Conservation (phyloP, 2,888 invertebrate genomes). For the Dorcus hopei region DNA sequence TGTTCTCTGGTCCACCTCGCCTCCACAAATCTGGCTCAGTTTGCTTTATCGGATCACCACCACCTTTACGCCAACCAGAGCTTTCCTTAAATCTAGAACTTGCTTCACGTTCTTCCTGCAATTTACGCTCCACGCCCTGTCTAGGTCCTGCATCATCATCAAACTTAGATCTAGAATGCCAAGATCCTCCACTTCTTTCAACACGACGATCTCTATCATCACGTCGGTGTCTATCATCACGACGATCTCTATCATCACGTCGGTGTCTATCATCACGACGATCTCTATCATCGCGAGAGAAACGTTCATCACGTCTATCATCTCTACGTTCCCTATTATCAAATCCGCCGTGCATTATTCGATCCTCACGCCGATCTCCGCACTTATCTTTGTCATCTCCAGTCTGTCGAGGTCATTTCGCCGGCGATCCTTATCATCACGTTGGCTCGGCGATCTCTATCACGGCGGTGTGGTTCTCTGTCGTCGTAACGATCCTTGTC, state of each 20-base stretch:
- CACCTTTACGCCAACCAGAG: conserved; percentile 14
- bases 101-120: conserved; percentile 54
- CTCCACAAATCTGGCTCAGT: conserved; percentile 26
- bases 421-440: conserved; percentile 16
- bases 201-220: not conserved
- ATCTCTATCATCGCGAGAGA: conserved; percentile 21
- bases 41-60: not conserved
- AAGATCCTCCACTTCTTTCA: conserved; percentile 15
- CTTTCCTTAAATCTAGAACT: conserved; percentile 10
- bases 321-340: conserved; percentile 16
- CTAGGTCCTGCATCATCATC: too few species aligned
- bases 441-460: conserved; percentile 9
- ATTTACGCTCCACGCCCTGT: conserved; percentile 62
- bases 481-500: conserved; percentile 18
- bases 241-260: not conserved
- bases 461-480: conserved; percentile 15
- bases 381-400: conserved; percentile 16
- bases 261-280: conserved; percentile 23
- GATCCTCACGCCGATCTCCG: conserved; percentile 7
- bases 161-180: too few species aligned
- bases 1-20: conserved; percentile 1
- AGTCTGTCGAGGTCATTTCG: conserved; percentile 26
- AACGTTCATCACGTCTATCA: conserved; percentile 21
- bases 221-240: conserved; percentile 1
- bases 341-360: not conserved